These are phyloP conservation scores for Cryptoleucopteryx plumbea DNA, from an alignment of 2,113 vertebrate species.

Conservation along the genomic window DNA sequence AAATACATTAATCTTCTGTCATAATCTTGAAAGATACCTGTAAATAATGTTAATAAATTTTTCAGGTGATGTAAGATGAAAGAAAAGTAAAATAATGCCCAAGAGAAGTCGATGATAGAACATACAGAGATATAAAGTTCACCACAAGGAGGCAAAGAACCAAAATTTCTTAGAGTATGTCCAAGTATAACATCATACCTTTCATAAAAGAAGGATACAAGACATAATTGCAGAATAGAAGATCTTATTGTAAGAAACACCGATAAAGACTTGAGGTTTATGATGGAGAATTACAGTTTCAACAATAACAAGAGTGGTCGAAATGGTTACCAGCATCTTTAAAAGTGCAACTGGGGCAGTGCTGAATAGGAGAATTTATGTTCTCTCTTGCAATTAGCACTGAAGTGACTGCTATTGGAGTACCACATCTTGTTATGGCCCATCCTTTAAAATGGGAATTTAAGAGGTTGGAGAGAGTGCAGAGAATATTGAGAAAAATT, in stretches of 20 bases:
- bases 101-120: background rate
- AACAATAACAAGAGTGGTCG: background rate
- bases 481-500: background rate
- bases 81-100: background rate
- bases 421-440: background rate
- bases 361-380: background rate
- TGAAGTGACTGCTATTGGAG: background rate
- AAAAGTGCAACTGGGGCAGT: background rate
- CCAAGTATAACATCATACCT: background rate
- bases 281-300: background rate
- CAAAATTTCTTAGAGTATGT: background rate
- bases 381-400: background rate
- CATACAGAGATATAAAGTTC: background rate
- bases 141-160: background rate
- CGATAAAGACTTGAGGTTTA: background rate
- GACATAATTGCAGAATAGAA: background rate
- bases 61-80: background rate
- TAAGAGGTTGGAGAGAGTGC: background rate
- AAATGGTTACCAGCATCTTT: background rate
- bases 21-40: background rate
- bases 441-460: background rate
- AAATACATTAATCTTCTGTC: background rate
- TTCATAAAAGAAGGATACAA: background rate
- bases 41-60: background rate
- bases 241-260: background rate